Conservation (phyloP, 1,140 invertebrate species). For the Chironomus tepperi region DNA sequence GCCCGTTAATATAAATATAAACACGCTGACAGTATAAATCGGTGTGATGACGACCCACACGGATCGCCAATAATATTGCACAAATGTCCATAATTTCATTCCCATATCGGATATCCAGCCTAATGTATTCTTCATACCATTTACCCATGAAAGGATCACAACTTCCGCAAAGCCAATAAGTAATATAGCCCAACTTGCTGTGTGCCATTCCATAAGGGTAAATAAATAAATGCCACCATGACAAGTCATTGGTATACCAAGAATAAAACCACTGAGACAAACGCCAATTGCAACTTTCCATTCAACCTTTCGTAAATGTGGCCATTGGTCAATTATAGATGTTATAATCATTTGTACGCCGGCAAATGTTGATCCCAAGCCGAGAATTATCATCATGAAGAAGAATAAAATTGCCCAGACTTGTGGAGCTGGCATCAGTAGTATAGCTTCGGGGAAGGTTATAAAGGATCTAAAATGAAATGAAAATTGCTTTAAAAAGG, state of each 20-base stretch:
- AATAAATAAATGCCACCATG: constrained; percentile 18
- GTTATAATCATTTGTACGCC: constrained; percentile 72
- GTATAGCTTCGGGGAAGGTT: constrained; percentile 85
- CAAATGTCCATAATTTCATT: constrained; percentile 8
- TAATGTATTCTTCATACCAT: background rate
- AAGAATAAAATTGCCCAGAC: constrained; percentile 89
- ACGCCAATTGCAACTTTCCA: constrained; percentile 43
- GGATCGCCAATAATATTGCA: background rate
- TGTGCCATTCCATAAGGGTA: constrained; percentile 5
- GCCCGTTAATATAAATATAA: background rate
- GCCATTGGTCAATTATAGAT: constrained; percentile 61
- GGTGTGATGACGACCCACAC: background rate
- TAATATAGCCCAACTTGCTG: background rate
- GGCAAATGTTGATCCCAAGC: constrained; percentile 61
- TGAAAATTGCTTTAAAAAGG: no score
- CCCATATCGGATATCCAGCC: background rate
- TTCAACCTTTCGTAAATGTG: constrained; percentile 51
- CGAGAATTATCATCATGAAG: constrained; percentile 85
- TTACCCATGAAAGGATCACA: background rate
- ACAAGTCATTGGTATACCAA: background rate
- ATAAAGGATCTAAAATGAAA: constrained; percentile 48
- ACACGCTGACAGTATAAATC: background rate
- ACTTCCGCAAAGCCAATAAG: background rate
- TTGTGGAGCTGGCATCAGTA: constrained; percentile 77
- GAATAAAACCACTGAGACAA: background rate